Conservation (phyloP, 2,888 invertebrate species). For the Allophyes oxyacanthae region DNA sequence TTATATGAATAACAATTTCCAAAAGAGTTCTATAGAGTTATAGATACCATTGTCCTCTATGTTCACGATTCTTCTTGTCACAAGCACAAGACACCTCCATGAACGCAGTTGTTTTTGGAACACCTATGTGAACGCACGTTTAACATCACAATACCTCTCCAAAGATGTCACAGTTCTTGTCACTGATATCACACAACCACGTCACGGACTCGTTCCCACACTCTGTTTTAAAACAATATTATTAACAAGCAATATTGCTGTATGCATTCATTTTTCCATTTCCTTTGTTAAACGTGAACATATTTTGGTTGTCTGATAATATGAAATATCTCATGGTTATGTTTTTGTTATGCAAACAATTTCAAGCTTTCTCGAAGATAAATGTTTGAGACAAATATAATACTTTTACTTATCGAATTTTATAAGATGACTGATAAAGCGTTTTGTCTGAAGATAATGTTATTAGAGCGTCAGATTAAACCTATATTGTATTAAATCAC, state of each 20-base stretch:
- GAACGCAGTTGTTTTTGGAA: constrained; percentile 29
- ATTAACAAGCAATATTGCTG: constrained; percentile 12
- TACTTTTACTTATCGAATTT: constrained; percentile 41
- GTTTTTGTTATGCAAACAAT: constrained; percentile 51
- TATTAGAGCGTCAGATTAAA: constrained; percentile 37
- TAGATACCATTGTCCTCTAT: constrained; percentile 23
- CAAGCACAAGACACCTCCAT: constrained; percentile 17
- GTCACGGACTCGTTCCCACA: constrained; percentile 31
- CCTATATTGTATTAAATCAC: constrained; percentile 42
- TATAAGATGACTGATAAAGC: constrained; percentile 44
- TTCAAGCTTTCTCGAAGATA: constrained; percentile 31
- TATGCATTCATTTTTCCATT: constrained; percentile 21
- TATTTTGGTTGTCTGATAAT: constrained; percentile 15
- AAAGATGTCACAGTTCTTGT: constrained; percentile 54
- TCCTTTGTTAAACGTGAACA: constrained; percentile 14
- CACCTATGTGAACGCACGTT: constrained; percentile 48
- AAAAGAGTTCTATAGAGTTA: constrained; percentile 15
- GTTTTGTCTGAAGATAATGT: constrained; percentile 32
- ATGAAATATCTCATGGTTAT: constrained; percentile 20
- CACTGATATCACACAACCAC: constrained; percentile 40
- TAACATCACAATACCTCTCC: constrained; percentile 61
- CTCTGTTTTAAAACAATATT: constrained; percentile 29
- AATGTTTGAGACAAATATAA: constrained; percentile 48
- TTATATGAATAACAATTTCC: constrained; percentile 2
- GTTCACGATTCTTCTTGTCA: constrained; percentile 34